phyloP scores from a whole-genome alignment of 2,888 invertebrate species.

The Chesias legatella region DNA sequence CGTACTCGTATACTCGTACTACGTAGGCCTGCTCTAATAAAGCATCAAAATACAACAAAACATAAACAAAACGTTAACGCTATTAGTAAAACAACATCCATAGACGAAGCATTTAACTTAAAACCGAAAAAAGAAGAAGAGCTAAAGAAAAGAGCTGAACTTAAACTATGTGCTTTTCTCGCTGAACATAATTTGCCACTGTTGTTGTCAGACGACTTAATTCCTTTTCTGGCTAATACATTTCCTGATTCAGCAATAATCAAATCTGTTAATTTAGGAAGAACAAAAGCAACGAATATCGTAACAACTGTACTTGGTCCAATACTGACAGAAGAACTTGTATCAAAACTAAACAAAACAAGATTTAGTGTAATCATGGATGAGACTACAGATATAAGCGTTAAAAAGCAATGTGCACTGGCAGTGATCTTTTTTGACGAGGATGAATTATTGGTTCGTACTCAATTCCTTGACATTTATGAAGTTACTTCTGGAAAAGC shows the following conservation, averaged over 20 bases:
- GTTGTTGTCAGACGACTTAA: conserved; percentile 20
- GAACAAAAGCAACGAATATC: conserved; percentile 22
- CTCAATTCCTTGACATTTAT: too few species aligned
- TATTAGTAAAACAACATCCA: conserved; percentile 3
- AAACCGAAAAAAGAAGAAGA: conserved; percentile 23
- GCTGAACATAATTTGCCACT: conserved; percentile 22
- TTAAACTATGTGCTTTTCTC: conserved; percentile 25
- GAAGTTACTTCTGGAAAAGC: too few species aligned
- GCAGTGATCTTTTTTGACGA: too few species aligned
- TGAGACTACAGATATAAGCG: too few species aligned
- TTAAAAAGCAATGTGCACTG: too few species aligned
- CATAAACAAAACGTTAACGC: conserved; percentile 1
- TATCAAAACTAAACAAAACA: too few species aligned
- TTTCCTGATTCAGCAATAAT: conserved; percentile 12
- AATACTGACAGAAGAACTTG: conserved; percentile 17
- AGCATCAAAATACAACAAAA: conserved; percentile 6
- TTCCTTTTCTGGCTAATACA: conserved; percentile 7
- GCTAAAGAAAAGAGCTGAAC: conserved; percentile 19
- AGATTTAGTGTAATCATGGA: too few species aligned
- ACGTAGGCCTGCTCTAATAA: conserved; percentile 21
- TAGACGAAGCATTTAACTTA: too few species aligned
- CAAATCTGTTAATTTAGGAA: conserved; percentile 22
- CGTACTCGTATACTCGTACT: conserved; percentile 25
- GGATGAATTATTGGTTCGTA: too few species aligned
- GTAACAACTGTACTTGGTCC: conserved; percentile 22